Evolutionary conservation across 2,797 vertebrate species (phyloP).

Genomic region (Tauraco hartlaubi): DNA sequence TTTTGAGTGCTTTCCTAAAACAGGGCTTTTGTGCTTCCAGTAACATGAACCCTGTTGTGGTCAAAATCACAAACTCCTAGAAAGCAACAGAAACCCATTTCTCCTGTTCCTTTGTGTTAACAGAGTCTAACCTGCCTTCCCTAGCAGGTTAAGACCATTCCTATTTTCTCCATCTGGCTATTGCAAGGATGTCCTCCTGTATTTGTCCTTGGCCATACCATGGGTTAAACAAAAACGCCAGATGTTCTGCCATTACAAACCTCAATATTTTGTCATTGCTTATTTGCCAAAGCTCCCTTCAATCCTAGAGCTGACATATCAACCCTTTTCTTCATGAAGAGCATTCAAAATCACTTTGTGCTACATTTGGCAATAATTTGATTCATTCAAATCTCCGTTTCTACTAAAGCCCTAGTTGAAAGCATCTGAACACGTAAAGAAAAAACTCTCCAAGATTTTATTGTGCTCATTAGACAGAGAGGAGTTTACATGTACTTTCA

Average conservation of each 20-base stretch:
- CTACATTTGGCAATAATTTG: not conserved
- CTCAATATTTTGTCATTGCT: not conserved
- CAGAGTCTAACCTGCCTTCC: not conserved
- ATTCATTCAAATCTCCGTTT: not conserved
- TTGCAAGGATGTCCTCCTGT: not conserved
- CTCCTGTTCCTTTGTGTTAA: not conserved
- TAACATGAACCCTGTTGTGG: not conserved
- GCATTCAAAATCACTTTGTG: not conserved
- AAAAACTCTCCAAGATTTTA: not conserved
- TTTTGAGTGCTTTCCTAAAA: not conserved
- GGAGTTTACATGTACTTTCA: constrained; percentile 86
- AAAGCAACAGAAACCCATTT: not conserved
- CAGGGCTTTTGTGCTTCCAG: not conserved
- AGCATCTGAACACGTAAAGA: not conserved
- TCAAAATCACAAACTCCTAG: not conserved
- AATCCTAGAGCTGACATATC: not conserved
- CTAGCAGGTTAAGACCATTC: not conserved
- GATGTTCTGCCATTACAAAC: not conserved
- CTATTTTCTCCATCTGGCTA: not conserved
- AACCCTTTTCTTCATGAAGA: not conserved
- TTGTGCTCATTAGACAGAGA: not conserved
- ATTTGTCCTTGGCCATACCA: not conserved
- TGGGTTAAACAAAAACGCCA: not conserved
- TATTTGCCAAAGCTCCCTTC: not conserved
- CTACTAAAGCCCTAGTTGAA: not conserved